Base-by-base conservation (phyloP, 2,113 vertebrate species). In the Desmodus rotundus region DNA sequence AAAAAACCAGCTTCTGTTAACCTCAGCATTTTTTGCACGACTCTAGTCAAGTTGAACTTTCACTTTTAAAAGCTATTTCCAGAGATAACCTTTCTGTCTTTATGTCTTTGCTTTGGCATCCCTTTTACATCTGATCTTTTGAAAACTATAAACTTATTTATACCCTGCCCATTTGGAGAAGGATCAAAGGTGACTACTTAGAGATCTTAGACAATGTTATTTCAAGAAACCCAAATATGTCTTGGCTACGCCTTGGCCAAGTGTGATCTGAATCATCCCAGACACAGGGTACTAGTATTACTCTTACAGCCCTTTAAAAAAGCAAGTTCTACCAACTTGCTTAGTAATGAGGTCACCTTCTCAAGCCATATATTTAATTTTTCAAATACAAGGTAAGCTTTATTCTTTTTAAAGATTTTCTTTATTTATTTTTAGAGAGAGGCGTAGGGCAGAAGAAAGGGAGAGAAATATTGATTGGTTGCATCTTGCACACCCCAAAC, bases 101-200 rank as follows among this genome's bases (percentile, higher is more conserved):
- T 89, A 5, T 10, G 14, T 41, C 36, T 38, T 85, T 56, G 63
- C 31, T 47, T 93, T 92, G 68, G 31, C 63, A 15, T 45, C 26
- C 68, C 65, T 74, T 70, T 54, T 36, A 54, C 50, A 85, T 17
- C 20, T 38, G 56, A 54, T 81, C 50, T 97, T 93, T 54, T 76
- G 82, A 95, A 91, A 76, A 52, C 72, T 36, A 43, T 82, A 70
- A 15, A 45, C 14, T 70, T 91, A 96, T 85, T 93, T 95, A 80
- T 89, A 93, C 20, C 72, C 20, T 63, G 33, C 43, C 38, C 77
- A 50, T 85, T 80, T 56, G 43, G 68, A 91, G 63, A 80, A 38
- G 45, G 36, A 70, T 74, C 15, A 50, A 45, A 93, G 50, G 36
- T 67, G 58, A 93, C n/a, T 47, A 26, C 65, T 85, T 85, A 68